A percentile compares a stretch with the other conserved stretches of the same genome.
phyloP scores from a whole-genome alignment of 1,140 invertebrate genomes.

The Tetragonula clypearis region DNA sequence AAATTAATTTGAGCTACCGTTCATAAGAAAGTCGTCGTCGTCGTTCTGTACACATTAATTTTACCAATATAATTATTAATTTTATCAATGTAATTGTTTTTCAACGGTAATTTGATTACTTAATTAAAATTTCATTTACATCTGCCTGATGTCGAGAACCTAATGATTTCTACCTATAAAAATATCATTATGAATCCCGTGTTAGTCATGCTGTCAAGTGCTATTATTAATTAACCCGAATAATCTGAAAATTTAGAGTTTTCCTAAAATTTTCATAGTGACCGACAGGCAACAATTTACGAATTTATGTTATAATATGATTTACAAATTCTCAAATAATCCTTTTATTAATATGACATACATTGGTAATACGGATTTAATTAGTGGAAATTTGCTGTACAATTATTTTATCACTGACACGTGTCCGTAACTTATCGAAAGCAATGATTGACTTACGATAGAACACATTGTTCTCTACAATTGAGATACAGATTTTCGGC shows the following conservation, averaged over 20 bases:
- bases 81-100: background rate
- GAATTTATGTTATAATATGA: background rate
- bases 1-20: background rate
- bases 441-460: no score
- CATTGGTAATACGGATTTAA: no score
- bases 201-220: background rate
- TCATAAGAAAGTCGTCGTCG: background rate
- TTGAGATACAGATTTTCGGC: no score
- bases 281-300: background rate
- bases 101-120: background rate
- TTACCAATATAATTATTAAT: background rate
- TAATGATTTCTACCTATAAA: background rate
- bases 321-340: no score
- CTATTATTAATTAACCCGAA: background rate
- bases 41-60: background rate
- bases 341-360: no score
- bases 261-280: no score
- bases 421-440: no score
- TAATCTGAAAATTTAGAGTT: background rate
- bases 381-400: no score
- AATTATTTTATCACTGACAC: no score
- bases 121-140: background rate
- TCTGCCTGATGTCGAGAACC: background rate
- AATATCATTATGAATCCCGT: background rate
- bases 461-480: no score